Conservation (phyloP, 2,888 invertebrate species). For the Sympetrum striolatum region DNA sequence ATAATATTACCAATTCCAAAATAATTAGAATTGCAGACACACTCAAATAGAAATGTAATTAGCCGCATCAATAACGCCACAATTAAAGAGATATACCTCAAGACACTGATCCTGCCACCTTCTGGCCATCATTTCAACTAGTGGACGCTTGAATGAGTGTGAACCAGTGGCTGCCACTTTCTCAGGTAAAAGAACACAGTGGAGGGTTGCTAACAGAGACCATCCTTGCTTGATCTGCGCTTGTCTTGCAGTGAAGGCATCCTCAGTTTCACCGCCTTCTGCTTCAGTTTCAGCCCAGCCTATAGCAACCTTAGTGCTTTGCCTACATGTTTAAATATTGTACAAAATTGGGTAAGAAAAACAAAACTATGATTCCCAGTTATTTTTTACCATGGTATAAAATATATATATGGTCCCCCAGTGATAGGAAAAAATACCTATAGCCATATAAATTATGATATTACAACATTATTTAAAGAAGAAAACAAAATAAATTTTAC, state of each 20-base stretch:
- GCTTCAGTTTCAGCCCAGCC: conserved; percentile 62
- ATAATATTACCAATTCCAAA: too few species aligned
- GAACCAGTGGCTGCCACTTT: conserved; percentile 78
- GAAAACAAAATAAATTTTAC: too few species aligned
- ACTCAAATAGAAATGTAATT: too few species aligned
- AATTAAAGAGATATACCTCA: conserved; percentile 70
- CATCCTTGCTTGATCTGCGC: conserved; percentile 92
- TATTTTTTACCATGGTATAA: too few species aligned
- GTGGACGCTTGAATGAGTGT: conserved; percentile 88
- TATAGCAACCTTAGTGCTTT: conserved; percentile 64
- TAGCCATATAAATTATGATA: background rate
- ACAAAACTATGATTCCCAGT: too few species aligned
- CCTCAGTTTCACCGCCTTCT: conserved; percentile 83
- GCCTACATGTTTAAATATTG: conserved; percentile 50
- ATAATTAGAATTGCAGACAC: too few species aligned
- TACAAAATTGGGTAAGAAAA: background rate
- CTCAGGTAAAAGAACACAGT: conserved; percentile 94
- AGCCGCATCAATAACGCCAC: background rate
- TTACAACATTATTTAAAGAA: background rate
- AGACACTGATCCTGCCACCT: conserved; percentile 99
- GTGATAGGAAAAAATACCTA: background rate
- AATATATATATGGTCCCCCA: too few species aligned
- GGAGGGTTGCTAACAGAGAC: conserved; percentile 94
- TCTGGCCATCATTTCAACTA: conserved; percentile 96
- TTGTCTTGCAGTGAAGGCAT: conserved; percentile 83